Evolutionary conservation across 2,888 invertebrate genomes (phyloP).

Genomic region (Drosophila dives): DNA sequence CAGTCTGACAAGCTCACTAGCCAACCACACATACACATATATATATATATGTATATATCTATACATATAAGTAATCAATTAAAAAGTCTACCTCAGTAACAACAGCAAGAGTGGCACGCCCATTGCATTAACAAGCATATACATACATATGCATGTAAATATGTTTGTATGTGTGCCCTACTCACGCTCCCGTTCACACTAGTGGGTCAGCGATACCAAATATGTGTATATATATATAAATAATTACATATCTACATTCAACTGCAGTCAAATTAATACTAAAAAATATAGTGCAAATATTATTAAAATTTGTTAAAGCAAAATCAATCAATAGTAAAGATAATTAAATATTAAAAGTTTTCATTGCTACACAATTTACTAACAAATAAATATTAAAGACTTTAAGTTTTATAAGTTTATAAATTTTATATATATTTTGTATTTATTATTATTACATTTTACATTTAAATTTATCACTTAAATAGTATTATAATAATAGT

Average conservation of each 20-base stretch:
- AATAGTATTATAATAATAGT: neutral
- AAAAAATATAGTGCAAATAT: neutral
- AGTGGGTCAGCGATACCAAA: slow-evolving; percentile 6
- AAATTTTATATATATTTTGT: neutral
- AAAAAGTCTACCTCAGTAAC: slow-evolving; percentile 13
- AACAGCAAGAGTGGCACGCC: slow-evolving; percentile 13
- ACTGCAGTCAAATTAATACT: neutral
- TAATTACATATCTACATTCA: neutral
- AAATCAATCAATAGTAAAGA: neutral
- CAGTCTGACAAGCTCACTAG: neutral
- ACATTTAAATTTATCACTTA: neutral
- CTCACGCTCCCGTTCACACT: neutral
- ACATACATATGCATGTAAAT: neutral
- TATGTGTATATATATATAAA: neutral
- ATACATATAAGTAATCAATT: slow-evolving; percentile 16
- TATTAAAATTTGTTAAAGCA: neutral
- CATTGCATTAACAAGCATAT: slow-evolving; percentile 8
- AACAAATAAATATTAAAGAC: neutral
- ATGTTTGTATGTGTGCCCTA: neutral
- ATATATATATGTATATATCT: neutral
- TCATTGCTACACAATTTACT: neutral
- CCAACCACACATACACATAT: neutral
- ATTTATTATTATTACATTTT: neutral
- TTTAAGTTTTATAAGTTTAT: neutral
- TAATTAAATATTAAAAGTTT: neutral